Conservation (phyloP, 1,140 invertebrate species). For the Cherax quadricarinatus region DNA sequence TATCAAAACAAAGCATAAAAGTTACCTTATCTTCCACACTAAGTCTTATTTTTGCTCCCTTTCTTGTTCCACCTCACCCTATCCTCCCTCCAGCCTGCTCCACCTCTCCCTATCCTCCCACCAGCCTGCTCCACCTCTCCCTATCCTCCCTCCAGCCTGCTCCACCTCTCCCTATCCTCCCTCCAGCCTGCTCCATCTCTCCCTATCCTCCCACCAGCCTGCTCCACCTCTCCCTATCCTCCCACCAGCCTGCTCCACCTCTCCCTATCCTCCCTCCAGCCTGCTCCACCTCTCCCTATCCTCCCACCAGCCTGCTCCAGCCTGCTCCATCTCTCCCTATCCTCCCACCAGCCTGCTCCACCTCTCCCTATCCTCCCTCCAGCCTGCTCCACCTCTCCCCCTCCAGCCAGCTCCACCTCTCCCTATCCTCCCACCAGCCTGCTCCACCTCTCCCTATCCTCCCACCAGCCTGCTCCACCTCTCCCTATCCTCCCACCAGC, state of each 20-base stretch:
- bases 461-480: too few species aligned
- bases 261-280: background rate
- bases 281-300: background rate
- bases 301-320: background rate
- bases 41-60: too few species aligned
- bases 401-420: too few species aligned
- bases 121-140: too few species aligned
- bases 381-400: background rate
- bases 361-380: background rate
- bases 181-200: background rate
- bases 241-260: background rate
- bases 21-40: background rate
- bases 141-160: background rate
- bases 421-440: too few species aligned
- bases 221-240: background rate
- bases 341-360: background rate
- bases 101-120: background rate
- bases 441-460: too few species aligned
- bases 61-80: background rate
- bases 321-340: background rate
- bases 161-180: background rate
- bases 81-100: background rate
- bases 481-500: too few species aligned
- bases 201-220: background rate
- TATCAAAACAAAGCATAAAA: too few species aligned